Evolutionary conservation across 2,888 invertebrate genomes (phyloP), one percentile per base, ranked within the genome.

Genomic region (Pyrgus malvae): DNA sequence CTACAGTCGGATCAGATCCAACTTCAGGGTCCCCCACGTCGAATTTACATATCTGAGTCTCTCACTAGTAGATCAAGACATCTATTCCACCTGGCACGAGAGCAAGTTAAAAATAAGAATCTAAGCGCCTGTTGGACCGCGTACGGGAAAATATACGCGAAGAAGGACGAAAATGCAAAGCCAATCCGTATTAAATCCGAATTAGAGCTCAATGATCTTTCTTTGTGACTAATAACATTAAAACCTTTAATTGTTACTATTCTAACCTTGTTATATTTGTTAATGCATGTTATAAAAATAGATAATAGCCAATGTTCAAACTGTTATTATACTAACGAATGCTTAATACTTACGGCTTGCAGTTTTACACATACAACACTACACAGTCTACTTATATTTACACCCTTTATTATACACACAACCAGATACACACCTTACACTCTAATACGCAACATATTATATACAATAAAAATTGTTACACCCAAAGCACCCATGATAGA

Each of bases 1-100:
- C 29, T 64, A 0, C 48, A 58, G 11, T 55, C 61, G 2, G 33
- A 55, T 8, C 48, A 58, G 2, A 33, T 62, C 1, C 48, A 57
- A 0, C 6, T 61, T 5, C 41, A 53, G 1, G 62, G 58, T 2
- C n/a, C 56, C 2, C 11, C 51, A 0, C 42, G 23, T 8, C 25
- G 41, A 0, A 58, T 64, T 16, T 48, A 25, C 11, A 14, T 48
- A 6, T 37, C 46, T n/a, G 46, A 37, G 8, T 16, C 0, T n/a
- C 11, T 48, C 0, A 48, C 46, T n/a, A 37, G n/a, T 3, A 48
- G 16, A 17, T 9, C 14, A 5, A 33, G 45, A 35, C 21, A 14
- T 1, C 6, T 46, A 0, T 35, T 33, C 11, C 14, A 46, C n/a
- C 12, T 35, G 1, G 45, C 45, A 12, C 45, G 45, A 1, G 45